phyloP scores from a whole-genome alignment of 2,888 invertebrate species.

The Antheraea assamensis region DNA sequence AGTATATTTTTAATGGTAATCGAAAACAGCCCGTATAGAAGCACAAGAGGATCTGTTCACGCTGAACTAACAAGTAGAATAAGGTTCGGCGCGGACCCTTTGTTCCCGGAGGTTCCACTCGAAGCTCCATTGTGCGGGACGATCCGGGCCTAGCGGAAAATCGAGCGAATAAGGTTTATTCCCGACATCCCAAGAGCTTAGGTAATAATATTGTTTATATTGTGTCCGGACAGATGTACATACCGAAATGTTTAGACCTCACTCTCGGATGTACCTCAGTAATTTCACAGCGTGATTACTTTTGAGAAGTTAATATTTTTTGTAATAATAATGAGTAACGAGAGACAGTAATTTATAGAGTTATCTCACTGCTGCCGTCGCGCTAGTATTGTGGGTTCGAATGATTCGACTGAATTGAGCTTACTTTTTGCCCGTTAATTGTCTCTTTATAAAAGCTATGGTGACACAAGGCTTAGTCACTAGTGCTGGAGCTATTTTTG shows the following conservation, averaged over 20 bases:
- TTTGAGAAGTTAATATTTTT: not conserved
- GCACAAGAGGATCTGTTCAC: slow-evolving; percentile 18
- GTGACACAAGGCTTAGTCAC: no score
- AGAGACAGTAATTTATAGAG: no score
- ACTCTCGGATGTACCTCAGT: not conserved
- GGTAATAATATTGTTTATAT: not conserved
- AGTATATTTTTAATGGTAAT: slow-evolving; percentile 8
- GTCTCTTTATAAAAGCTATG: no score
- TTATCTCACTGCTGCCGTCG: no score
- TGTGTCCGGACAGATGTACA: slow-evolving; percentile 3
- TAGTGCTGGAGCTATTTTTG: no score
- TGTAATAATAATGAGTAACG: no score
- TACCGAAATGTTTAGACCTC: not conserved
- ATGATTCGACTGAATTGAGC: no score
- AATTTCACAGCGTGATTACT: not conserved
- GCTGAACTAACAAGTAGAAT: slow-evolving; percentile 19
- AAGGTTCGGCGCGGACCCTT: slow-evolving; percentile 16
- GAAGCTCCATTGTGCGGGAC: slow-evolving; percentile 1
- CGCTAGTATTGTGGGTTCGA: no score
- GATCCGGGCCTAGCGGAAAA: slow-evolving; percentile 9
- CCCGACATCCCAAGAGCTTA: slow-evolving; percentile 6
- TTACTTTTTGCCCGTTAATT: no score
- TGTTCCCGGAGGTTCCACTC: slow-evolving; percentile 17
- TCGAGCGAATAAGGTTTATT: slow-evolving; percentile 12
- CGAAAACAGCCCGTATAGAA: slow-evolving; percentile 7